Evolutionary conservation across 2,888 invertebrate genomes (phyloP).

Genomic region (Phrixothrix hirtus): DNA sequence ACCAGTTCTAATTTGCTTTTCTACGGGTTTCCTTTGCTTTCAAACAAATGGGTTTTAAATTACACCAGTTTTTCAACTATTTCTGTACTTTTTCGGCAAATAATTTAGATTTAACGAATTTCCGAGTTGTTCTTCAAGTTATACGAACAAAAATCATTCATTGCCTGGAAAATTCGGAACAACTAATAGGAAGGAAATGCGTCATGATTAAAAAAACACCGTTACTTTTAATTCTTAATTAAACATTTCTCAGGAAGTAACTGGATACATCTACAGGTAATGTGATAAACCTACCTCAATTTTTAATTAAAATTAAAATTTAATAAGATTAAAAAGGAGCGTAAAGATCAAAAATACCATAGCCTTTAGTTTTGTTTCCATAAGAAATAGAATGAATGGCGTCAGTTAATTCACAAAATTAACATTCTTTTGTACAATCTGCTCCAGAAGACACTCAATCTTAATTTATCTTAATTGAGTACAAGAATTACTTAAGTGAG

Average conservation of each 20-base stretch:
- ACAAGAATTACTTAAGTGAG: not conserved
- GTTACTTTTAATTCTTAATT: constrained; percentile 26
- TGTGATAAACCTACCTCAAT: constrained; percentile 17
- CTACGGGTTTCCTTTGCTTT: not conserved
- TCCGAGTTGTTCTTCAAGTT: not conserved
- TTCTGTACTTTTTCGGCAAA: too few species aligned
- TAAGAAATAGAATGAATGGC: too few species aligned
- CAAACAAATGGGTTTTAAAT: not conserved
- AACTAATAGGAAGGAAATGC: constrained; percentile 20
- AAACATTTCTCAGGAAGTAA: constrained; percentile 14
- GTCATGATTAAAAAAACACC: constrained; percentile 23
- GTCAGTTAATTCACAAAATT: too few species aligned
- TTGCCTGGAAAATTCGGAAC: constrained; percentile 5
- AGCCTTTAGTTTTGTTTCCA: not conserved
- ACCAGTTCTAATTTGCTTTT: constrained; percentile 7
- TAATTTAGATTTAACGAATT: not conserved
- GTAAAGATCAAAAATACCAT: not conserved
- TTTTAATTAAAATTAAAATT: constrained; percentile 26
- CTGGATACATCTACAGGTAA: constrained; percentile 18
- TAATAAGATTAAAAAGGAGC: constrained; percentile 20
- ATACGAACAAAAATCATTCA: constrained; percentile 13
- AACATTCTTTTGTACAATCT: too few species aligned
- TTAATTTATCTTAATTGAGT: not conserved
- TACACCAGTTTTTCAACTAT: not conserved
- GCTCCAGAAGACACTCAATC: too few species aligned